Base-by-base conservation (phyloP, 1,140 invertebrate genomes). In the Tetraneura akinire region DNA sequence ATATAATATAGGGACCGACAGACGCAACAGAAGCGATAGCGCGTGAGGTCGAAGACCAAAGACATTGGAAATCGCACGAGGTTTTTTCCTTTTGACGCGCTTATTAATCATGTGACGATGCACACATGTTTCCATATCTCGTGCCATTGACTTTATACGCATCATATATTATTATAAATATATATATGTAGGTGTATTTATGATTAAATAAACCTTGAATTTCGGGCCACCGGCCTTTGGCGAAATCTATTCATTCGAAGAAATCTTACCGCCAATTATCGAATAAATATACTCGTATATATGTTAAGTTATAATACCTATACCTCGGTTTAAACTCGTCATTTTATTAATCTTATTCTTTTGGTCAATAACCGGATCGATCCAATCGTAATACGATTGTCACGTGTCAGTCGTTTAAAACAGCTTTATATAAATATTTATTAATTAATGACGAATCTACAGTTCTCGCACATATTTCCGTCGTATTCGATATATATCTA, bases 361-460 rank as follows among this genome's bases (percentile, higher is more conserved):
- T 66, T 45, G 53, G 73, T 76, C 73, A 76, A 76, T 57, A 57
- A 76, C 73, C 73, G 73, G 53, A 76, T 76, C 73, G 13, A 37
- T 8, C 32, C 32, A 37, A 37, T 37, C 32, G 32, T 37, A 37
- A 37, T 37, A 37, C 8, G 32, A 37, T 4, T 37, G 8, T 37
- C n/a, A n/a, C n/a, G n/a, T n/a, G n/a, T n/a, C n/a, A n/a, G 8
- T 37, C 3, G 8, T 4, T 37, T 37, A 37, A 4, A 37, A 37
- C 32, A 8, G 8, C 32, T 4, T 37, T 4, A 37, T 37, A 37
- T 37, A 37, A n/a, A 37, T 37, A 37, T 37, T 3, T n/a, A n/a
- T n/a, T n/a, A n/a, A n/a, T n/a, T n/a, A n/a, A n/a, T n/a, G n/a
- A n/a, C n/a, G n/a, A n/a, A n/a, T n/a, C n/a, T n/a, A n/a, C n/a